Base-by-base conservation (phyloP, 2,888 invertebrate genomes). In the Margaritifera margaritifera region DNA sequence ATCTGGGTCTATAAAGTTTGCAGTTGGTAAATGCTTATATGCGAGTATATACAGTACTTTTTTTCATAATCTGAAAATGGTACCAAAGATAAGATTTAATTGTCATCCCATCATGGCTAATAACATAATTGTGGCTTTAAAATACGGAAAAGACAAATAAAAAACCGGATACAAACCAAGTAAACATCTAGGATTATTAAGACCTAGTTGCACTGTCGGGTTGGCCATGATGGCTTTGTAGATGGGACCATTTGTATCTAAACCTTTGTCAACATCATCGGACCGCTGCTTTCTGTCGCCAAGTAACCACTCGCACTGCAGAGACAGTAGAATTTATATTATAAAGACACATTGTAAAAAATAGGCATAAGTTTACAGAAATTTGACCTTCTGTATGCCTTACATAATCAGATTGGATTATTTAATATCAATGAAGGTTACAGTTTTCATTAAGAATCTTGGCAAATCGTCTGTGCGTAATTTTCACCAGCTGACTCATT, bases 161-260 rank as follows among this genome's bases (percentile, higher is more conserved):
- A n/a, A 20, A 22, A 20, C 31, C 56, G 24, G 61, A 63, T 50
- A 19, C 73, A 87, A 86, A 93, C 93, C 93, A 79, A 93, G 88
- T 77, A 94, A 90, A 79, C 93, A 92, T 87, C 93, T 92, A 20
- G 93, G 93, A 89, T 92, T 93, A 79, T 92, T 92, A 22, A 94
- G 90, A 72, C 92, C 93, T 62, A 93, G 90, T 83, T 93, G 93
- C 71, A 94, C 92, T 71, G 92, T 92, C 59, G 94, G 92, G 89
- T 93, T 92, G 66, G 90, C 91, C 86, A 93, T 91, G 74, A 94
- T 92, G 55, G 93, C 93, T 81, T 92, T 91, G 74, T 93, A 92
- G 74, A 94, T 91, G 19, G 92, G 92, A 50, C 93, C 92, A 68
- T 92, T 91, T 25, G 91, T 89, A 71, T 93, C 92, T 51, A 94